Evolutionary conservation across 2,797 vertebrate species (phyloP).

Genomic region (Podargus strigoides): DNA sequence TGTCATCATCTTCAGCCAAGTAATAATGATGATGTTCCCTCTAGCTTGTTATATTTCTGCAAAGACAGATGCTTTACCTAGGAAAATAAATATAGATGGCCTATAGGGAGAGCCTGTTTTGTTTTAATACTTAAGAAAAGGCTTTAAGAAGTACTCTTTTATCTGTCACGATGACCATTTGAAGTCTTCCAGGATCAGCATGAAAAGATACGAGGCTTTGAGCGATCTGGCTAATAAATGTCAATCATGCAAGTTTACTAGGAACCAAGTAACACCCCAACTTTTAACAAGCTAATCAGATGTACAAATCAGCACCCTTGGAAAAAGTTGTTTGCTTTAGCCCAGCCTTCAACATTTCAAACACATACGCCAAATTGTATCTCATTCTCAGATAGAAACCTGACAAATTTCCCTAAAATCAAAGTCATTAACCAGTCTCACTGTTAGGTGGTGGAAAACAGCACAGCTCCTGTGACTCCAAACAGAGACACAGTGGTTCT

Average conservation of each 20-base stretch:
- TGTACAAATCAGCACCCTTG: neutral
- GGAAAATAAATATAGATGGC: constrained; percentile 1
- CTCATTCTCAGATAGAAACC: neutral
- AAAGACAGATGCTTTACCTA: neutral
- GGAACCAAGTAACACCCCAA: neutral
- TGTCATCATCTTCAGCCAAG: neutral
- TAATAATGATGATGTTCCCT: neutral
- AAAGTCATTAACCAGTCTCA: neutral
- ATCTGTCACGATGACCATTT: neutral
- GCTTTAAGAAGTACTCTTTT: neutral
- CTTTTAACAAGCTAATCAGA: constrained; percentile 21
- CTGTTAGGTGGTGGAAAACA: neutral
- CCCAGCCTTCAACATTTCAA: neutral
- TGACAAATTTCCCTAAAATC: neutral
- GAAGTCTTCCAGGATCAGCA: constrained; percentile 17
- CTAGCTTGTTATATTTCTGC: neutral
- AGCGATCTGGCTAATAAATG: neutral
- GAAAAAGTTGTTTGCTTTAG: neutral
- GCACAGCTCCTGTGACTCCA: neutral
- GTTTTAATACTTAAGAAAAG: neutral
- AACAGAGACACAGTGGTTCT: neutral
- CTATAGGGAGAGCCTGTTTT: neutral
- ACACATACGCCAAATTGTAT: neutral
- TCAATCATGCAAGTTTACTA: neutral
- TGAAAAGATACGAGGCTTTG: neutral